These are phyloP conservation scores for Hippopotamus amphibius DNA, from an alignment of 2,113 vertebrate genomes.

Conservation along the genomic window DNA sequence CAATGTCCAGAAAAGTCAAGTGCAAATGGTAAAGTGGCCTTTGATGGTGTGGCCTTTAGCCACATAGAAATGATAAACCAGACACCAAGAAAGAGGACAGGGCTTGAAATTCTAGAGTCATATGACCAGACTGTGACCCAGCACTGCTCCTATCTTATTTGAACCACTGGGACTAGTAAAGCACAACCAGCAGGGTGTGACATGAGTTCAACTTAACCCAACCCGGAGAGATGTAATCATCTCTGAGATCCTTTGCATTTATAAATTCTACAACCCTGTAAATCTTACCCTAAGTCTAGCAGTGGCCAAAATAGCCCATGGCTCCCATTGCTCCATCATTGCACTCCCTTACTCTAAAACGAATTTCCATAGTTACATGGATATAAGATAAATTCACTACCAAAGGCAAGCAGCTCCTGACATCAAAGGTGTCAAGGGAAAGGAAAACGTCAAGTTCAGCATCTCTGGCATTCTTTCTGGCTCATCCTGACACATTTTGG, in stretches of 20 bases:
- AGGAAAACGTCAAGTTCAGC: conserved; percentile 29
- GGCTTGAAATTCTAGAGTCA: not conserved
- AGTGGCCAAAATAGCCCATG: not conserved
- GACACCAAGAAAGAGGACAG: not conserved
- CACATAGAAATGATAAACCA: not conserved
- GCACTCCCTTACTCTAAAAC: not conserved
- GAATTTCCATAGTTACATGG: not conserved
- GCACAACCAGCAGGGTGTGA: not conserved
- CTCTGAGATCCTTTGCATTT: not conserved
- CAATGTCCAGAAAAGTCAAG: not conserved
- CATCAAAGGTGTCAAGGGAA: not conserved
- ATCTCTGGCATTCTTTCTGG: not conserved
- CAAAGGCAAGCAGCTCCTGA: not conserved
- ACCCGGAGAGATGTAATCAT: not conserved
- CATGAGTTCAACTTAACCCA: not conserved
- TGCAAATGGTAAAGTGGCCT: not conserved
- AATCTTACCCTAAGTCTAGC: not conserved
- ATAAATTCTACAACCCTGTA: not conserved
- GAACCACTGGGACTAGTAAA: not conserved
- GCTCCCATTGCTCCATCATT: not conserved
- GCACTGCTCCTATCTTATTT: not conserved
- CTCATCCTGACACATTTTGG: not conserved
- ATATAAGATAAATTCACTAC: conserved; percentile 8
- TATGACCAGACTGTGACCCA: not conserved
- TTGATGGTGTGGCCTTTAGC: not conserved